Evolutionary conservation across 2,113 vertebrate species (phyloP).

Genomic region (Lepus americanus): DNA sequence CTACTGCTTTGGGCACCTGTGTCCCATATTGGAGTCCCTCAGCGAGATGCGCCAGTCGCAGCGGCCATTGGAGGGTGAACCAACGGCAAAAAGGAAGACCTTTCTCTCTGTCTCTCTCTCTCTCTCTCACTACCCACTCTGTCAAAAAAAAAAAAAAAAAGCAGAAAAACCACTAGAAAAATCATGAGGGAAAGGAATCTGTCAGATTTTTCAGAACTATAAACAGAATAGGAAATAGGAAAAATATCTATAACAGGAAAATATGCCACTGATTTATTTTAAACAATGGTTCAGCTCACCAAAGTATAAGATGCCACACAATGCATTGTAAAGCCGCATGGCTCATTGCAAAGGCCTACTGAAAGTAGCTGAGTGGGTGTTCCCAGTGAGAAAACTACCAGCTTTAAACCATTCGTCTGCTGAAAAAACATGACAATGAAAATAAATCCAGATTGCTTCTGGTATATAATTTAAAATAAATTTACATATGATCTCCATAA

Average conservation of each 20-base stretch:
- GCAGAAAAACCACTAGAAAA: slow-evolving; percentile 19
- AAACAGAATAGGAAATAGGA: slow-evolving; percentile 20
- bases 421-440: slow-evolving; percentile 27
- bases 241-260: not conserved
- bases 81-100: too few relatives aligned
- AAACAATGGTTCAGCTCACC: not conserved
- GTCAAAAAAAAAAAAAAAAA: not conserved
- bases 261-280: not conserved
- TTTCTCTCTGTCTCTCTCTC: too few relatives aligned
- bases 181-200: not conserved
- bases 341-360: not conserved
- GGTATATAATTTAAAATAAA: slow-evolving; percentile 53
- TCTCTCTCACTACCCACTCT: too few relatives aligned
- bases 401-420: not conserved
- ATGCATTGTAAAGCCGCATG: not conserved
- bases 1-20: too few relatives aligned
- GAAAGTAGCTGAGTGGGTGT: not conserved
- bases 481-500: slow-evolving; percentile 37
- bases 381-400: slow-evolving; percentile 11
- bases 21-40: too few relatives aligned
- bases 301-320: slow-evolving; percentile 8
- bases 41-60: too few relatives aligned
- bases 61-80: too few relatives aligned
- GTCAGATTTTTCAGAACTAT: not conserved
- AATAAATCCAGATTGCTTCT: not conserved